A percentile compares a stretch with the other conserved stretches of the same genome.
These are phyloP conservation scores for Bombus consobrinus DNA, from an alignment of 1,140 invertebrate species.

Conservation along the genomic window DNA sequence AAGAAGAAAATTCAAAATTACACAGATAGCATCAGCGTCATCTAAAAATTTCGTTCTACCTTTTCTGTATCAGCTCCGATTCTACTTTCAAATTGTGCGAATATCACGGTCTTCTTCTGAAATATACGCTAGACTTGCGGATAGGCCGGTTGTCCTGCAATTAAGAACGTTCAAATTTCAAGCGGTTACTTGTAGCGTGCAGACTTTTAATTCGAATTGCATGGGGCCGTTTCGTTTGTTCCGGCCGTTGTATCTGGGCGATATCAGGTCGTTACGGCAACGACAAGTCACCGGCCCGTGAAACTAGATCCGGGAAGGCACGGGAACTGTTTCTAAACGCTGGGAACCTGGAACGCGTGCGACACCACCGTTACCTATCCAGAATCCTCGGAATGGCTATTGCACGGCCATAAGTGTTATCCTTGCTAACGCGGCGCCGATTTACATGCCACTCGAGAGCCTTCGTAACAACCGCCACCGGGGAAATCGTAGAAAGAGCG, in stretches of 20 bases:
- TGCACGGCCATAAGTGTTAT: conserved; percentile 36
- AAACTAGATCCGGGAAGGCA: conserved; percentile 43
- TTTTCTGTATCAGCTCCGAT: too few relatives aligned
- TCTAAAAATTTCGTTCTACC: too few relatives aligned
- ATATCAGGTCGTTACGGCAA: conserved; percentile 44
- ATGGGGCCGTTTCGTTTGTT: conserved; percentile 33
- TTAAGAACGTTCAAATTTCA: conserved; percentile 16
- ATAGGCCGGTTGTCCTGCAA: background rate
- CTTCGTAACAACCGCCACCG: background rate
- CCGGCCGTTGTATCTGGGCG: conserved; percentile 18
- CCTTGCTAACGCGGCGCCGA: conserved; percentile 32
- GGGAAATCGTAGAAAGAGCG: background rate
- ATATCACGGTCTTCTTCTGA: too few relatives aligned
- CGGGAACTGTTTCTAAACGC: conserved; percentile 17
- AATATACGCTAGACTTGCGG: too few relatives aligned
- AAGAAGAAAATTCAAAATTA: too few relatives aligned
- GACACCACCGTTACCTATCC: background rate
- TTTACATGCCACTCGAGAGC: conserved; percentile 59
- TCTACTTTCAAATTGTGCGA: too few relatives aligned
- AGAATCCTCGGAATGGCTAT: conserved; percentile 5
- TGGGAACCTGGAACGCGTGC: background rate
- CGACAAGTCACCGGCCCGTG: conserved; percentile 45
- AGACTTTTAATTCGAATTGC: conserved; percentile 44
- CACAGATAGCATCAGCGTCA: too few relatives aligned
- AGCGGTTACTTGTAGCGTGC: background rate